phyloP scores from a whole-genome alignment of 2,888 invertebrate genomes.

The Entomobrya proxima region DNA sequence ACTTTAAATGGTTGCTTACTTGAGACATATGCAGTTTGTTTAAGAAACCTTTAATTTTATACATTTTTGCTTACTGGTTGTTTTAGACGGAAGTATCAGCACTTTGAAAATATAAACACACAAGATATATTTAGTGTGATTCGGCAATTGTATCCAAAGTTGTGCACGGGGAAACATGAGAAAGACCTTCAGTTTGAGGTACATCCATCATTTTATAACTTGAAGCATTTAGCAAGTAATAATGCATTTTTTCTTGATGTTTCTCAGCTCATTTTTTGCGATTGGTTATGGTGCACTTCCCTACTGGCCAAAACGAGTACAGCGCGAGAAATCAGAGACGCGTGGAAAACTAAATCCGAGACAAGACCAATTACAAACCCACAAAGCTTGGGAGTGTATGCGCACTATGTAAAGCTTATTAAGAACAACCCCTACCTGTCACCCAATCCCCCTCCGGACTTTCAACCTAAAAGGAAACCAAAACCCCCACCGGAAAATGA shows the following conservation, averaged over 20 bases:
- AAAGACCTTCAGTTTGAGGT: conserved; percentile 68
- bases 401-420: conserved; percentile 48
- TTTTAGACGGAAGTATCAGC: conserved; percentile 36
- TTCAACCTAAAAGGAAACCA: not conserved
- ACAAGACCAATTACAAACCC: conserved; percentile 24
- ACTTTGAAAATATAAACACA: conserved; percentile 52
- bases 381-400: conserved; percentile 48
- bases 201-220: not conserved
- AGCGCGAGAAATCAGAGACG: conserved; percentile 52
- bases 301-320: conserved; percentile 60
- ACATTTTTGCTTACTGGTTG: not conserved
- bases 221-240: not conserved
- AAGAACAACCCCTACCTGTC: conserved; percentile 42
- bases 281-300: conserved; percentile 71
- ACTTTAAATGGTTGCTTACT: not conserved
- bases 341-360: conserved; percentile 17
- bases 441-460: conserved; percentile 23
- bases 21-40: not conserved
- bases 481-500: not conserved
- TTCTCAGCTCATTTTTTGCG: conserved; percentile 71
- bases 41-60: not conserved
- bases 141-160: conserved; percentile 60
- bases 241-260: not conserved
- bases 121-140: conserved; percentile 64
- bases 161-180: conserved; percentile 51